A percentile compares a stretch with the other conserved stretches of the same genome.
These are phyloP conservation scores for Pteruthius melanotis DNA, from an alignment of 2,113 vertebrate genomes.

Conservation along the genomic window DNA sequence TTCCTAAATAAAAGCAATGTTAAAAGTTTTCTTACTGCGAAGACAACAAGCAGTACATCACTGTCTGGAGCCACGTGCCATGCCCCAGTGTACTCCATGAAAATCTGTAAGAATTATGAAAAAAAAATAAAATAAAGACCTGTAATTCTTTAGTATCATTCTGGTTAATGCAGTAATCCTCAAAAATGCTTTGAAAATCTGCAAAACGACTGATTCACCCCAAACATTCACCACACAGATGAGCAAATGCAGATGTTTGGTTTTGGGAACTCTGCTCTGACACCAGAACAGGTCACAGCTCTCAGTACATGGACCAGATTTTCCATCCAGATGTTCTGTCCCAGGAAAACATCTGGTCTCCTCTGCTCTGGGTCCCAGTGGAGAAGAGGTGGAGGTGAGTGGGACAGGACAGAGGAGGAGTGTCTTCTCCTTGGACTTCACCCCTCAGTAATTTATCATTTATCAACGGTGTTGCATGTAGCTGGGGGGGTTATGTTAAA, in stretches of 20 bases:
- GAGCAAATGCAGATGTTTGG: neutral
- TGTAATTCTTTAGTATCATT: neutral
- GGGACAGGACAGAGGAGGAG: neutral
- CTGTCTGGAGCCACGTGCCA: fast-evolving
- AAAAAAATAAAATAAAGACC: neutral
- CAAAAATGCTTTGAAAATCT: neutral
- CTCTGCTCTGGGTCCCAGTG: neutral
- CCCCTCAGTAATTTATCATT: neutral
- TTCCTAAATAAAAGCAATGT: neutral
- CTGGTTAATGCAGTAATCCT: neutral
- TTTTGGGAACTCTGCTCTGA: neutral
- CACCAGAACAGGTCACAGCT: neutral
- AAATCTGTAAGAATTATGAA: neutral
- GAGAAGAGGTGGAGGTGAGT: neutral
- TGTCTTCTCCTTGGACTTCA: neutral
- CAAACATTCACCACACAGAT: neutral
- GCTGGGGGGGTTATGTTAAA: neutral
- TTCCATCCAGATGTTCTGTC: neutral
- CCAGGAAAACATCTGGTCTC: neutral
- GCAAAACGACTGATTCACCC: neutral
- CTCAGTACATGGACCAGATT: neutral
- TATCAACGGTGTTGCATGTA: fast-evolving
- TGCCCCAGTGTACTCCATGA: fast-evolving
- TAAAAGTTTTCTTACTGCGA: slow-evolving; percentile 41
- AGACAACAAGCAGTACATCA: neutral